Evolutionary conservation across 2,113 vertebrate genomes (phyloP), one percentile per base, ranked within the genome.

Genomic region (Albula goreensis): DNA sequence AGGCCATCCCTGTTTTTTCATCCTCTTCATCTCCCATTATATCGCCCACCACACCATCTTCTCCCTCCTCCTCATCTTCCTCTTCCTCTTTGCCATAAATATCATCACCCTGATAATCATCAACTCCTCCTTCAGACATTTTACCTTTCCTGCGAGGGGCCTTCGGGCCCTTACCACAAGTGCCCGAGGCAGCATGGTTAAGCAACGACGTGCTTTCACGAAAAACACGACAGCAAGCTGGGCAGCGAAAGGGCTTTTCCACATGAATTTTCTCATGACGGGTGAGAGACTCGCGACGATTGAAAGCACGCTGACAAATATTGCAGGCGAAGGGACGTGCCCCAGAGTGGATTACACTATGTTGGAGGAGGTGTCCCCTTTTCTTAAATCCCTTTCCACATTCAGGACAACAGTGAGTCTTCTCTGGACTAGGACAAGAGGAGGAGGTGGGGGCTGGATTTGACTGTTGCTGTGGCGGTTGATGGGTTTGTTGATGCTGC

Each of bases 351-450:
- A 98, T 96, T 90, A 98, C 97, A 86, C 97, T 97, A 90, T 99
- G 98, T 91, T 98, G 97, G 88, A 98, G 96, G n/a, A 99, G 96
- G 90, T 98, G 97, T 50, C 97, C 97, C 41, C 97, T 97, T 91
- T 98, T 98, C 92, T 98, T 98, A 93, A 98, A 98, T 52, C 94
- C 95, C 89, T 99, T 99, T 93, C 97, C 97, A 93, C 98, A 99
- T 5, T 98, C 94, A 0, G 97, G 93, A 90, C 98, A 98, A 89
- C 93, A 88, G 91, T 96, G 96, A 88, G 93, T 90, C 93, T 96
- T 96, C 89, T 96, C 95, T 90, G 95, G 95, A 87, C 95, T 96
- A 86, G 92, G 91, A 88, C 95, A 96, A 86, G 95, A 89, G 15
- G 91, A 87, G 22, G 91, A 86, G 56, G 89, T 78, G 80, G 85